phyloP scores from a whole-genome alignment of 2,113 vertebrate species.

The Dolichotis patagonum region DNA sequence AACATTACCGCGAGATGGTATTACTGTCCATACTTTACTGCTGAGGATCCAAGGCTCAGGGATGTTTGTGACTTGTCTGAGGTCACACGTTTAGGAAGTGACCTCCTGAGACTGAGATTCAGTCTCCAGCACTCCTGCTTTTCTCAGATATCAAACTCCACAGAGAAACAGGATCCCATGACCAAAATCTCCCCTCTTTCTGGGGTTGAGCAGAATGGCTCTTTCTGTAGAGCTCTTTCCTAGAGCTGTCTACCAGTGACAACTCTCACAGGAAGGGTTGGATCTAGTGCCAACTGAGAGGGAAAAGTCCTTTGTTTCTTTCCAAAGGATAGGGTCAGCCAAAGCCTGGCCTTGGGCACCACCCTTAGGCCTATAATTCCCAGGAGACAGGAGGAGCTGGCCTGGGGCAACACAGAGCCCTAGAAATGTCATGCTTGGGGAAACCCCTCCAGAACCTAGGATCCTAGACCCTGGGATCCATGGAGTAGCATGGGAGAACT shows the following conservation, averaged over 20 bases:
- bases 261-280: not conserved
- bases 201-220: not conserved
- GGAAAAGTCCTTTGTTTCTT: not conserved
- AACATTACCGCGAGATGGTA: not conserved
- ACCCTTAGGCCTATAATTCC: not conserved
- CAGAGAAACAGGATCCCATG: not conserved
- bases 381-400: not conserved
- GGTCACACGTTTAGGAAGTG: not conserved
- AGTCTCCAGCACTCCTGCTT: not conserved
- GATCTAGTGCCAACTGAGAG: not conserved
- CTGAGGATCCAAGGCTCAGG: not conserved
- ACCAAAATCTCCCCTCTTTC: not conserved
- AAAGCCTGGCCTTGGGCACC: not conserved
- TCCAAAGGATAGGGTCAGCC: not conserved
- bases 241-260: not conserved
- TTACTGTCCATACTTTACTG: not conserved
- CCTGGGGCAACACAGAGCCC: not conserved
- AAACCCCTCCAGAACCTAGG: not conserved
- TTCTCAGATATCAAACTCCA: not conserved
- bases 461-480: not conserved
- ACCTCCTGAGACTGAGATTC: not conserved
- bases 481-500: not conserved
- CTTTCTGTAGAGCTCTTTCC: not conserved
- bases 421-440: not conserved
- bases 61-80: not conserved